A percentile compares a stretch with the other conserved stretches of the same genome.
Conservation (phyloP, 2,113 vertebrate species). For the Polypterus senegalus region DNA sequence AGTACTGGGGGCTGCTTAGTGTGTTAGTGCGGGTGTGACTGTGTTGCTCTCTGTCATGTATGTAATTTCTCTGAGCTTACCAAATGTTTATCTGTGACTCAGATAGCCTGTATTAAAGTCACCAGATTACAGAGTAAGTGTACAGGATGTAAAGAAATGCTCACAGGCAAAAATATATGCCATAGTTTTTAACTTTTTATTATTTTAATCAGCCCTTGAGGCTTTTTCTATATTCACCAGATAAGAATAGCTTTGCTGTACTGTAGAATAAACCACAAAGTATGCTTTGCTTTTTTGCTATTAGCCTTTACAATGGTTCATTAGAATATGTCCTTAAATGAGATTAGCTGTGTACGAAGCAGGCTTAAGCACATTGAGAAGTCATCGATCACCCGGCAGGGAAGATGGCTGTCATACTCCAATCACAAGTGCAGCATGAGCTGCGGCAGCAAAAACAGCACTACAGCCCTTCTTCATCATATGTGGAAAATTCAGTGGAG, state of each 20-base stretch:
- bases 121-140: too few relatives aligned
- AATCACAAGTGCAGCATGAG: slow-evolving; percentile 32
- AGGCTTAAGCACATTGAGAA: slow-evolving; percentile 37
- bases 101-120: too few relatives aligned
- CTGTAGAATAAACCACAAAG: slow-evolving; percentile 26
- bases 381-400: slow-evolving; percentile 59
- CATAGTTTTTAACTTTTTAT: too few relatives aligned
- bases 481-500: slow-evolving; percentile 28
- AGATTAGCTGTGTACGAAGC: slow-evolving; percentile 49
- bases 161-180: too few relatives aligned
- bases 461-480: slow-evolving; percentile 47
- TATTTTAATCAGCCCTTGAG: slow-evolving; percentile 19
- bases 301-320: slow-evolving; percentile 39
- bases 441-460: slow-evolving; percentile 37
- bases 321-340: slow-evolving; percentile 43
- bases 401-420: slow-evolving; percentile 31
- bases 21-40: too few relatives aligned
- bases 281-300: slow-evolving; percentile 42
- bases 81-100: too few relatives aligned
- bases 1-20: too few relatives aligned
- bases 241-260: slow-evolving; percentile 30
- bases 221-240: not conserved
- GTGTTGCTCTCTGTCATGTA: too few relatives aligned
- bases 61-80: too few relatives aligned
- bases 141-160: not conserved